Percentiles rank a stretch among this genome's conserved stretches.
Conservation (phyloP, 1,140 invertebrate species). For the Heliothis subflexa region DNA sequence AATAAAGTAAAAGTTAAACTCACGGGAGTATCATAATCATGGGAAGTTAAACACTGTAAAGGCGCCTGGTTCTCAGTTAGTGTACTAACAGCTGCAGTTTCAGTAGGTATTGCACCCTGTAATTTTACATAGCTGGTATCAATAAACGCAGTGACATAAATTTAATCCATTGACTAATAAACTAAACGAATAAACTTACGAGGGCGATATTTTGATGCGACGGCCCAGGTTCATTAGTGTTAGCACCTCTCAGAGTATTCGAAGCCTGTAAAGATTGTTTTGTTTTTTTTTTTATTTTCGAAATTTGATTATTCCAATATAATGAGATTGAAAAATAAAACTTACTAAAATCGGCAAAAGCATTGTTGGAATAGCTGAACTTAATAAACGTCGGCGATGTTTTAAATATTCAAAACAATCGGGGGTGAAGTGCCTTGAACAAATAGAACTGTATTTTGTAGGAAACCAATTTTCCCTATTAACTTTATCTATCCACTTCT, state of each 20-base stretch:
- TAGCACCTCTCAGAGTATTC: background rate
- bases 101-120: background rate
- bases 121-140: background rate
- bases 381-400: conserved; percentile 7
- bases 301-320: background rate
- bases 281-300: background rate
- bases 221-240: background rate
- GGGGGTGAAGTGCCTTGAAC: conserved; percentile 19
- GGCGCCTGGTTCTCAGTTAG: background rate
- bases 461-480: conserved; percentile 27
- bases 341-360: conserved; percentile 18
- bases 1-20: background rate
- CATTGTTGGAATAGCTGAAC: conserved; percentile 15
- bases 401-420: conserved; percentile 39
- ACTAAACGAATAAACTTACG: background rate
- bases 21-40: conserved; percentile 1
- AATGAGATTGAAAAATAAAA: conserved; percentile 2
- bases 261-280: conserved; percentile 2
- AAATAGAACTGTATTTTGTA: no score
- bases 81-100: background rate
- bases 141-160: conserved; percentile 2
- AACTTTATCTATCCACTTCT: conserved; percentile 27
- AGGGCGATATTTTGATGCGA: background rate
- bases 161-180: background rate
- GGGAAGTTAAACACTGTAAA: background rate